Evolutionary conservation across 2,888 invertebrate genomes (phyloP).

Genomic region (Prosapia bicincta): DNA sequence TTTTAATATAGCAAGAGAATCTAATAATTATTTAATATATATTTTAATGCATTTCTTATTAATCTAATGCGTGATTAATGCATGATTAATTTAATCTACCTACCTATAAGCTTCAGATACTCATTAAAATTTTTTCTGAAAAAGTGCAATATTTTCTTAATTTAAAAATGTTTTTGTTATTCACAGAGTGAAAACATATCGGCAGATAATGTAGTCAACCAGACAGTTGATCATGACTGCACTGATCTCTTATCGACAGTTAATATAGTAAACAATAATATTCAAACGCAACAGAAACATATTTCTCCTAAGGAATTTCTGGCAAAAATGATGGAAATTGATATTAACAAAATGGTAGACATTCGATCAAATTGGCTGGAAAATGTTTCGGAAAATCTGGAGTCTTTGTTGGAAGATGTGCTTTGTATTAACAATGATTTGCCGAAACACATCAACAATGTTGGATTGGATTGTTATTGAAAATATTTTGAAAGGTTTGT

Average conservation of each 20-base stretch:
- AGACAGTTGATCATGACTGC: neutral
- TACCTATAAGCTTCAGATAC: too few relatives aligned
- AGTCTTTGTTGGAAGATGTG: neutral
- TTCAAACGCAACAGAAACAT: neutral
- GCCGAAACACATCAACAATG: neutral
- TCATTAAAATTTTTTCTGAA: too few relatives aligned
- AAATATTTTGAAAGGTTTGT: too few relatives aligned
- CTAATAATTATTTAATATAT: too few relatives aligned
- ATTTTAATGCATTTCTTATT: too few relatives aligned
- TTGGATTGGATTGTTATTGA: neutral
- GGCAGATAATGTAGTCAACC: neutral
- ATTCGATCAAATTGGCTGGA: neutral
- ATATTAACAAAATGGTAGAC: neutral
- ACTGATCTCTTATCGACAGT: neutral
- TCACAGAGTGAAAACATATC: neutral
- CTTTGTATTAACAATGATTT: neutral
- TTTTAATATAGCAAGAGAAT: too few relatives aligned
- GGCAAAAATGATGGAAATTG: neutral
- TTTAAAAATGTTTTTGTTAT: neutral
- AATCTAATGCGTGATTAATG: too few relatives aligned
- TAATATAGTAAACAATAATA: neutral
- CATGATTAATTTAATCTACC: too few relatives aligned
- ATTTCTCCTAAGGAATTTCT: neutral
- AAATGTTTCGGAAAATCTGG: neutral
- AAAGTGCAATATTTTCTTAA: too few relatives aligned